Base-by-base conservation (phyloP, 2,888 invertebrate genomes). In the Elegia similella region DNA sequence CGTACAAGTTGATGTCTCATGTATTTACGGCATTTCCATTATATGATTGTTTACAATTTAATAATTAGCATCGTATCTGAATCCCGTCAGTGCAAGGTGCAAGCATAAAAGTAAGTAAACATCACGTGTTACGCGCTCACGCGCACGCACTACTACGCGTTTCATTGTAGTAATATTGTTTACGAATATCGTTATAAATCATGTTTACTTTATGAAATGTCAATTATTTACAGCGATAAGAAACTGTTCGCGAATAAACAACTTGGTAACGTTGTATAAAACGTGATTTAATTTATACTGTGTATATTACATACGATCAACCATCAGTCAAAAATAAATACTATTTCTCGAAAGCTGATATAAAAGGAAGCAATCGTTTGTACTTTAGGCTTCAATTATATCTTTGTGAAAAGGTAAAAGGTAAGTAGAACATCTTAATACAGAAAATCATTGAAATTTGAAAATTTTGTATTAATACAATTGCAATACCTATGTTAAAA, bases 221-320 rank as follows among this genome's bases (percentile, higher is more conserved):
- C 15, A 50, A 50, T 50, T 38, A 50, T 17, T 50, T 50, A 17
- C 17, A 16, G 34, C 34, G 50, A 50, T 50, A 50, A 50, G 50
- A 6, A 50, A 34, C 34, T 50, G 12, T 10, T 7, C 0, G 16
- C 16, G 7, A 46, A 1, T 23, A 34, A 34, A 38, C 16, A 32
- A 50, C n/a, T n/a, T n/a, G n/a, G 17, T 50, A 38, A 50, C 34
- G 50, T 50, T 15, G 13, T n/a, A 3, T 1, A 12, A 13, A 34
- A 34, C 50, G 50, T 50, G 50, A 50, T 38, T 12, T 12, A 17
- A 7, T 46, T 23, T 23, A 23, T 46, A 34, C 0, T n/a, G n/a
- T n/a, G n/a, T n/a, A n/a, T n/a, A n/a, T n/a, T n/a, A n/a, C n/a
- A n/a, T n/a, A n/a, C 5, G 23, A 23, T 5, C 2, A 23, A 5